These are phyloP conservation scores for Reticulitermes lucifugus DNA, from an alignment of 2,888 invertebrate genomes.

Conservation along the genomic window DNA sequence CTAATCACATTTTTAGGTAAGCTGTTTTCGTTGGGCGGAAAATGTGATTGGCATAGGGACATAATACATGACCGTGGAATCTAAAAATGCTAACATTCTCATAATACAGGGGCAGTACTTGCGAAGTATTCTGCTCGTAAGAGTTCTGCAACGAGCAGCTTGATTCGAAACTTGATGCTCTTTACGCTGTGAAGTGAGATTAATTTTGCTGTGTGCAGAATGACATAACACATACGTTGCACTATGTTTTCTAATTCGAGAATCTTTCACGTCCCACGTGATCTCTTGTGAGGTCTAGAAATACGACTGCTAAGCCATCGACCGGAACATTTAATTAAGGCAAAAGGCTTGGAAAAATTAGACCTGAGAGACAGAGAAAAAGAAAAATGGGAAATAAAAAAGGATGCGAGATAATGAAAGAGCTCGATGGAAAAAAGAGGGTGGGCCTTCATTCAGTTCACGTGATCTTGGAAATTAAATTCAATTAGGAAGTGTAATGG, in stretches of 20 bases:
- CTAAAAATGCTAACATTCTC: too few species aligned
- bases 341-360: constrained; percentile 43
- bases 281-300: neutral
- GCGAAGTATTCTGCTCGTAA: too few species aligned
- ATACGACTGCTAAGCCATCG: constrained; percentile 29
- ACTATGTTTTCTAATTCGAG: neutral
- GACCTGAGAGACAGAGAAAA: constrained; percentile 41
- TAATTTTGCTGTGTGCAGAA: too few species aligned
- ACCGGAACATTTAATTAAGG: constrained; percentile 52
- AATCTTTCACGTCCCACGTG: neutral
- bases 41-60: too few species aligned
- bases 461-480: constrained; percentile 47
- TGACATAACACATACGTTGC: neutral
- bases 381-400: neutral
- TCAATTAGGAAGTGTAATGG: constrained; percentile 50
- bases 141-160: too few species aligned
- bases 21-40: too few species aligned
- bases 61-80: too few species aligned
- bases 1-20: too few species aligned
- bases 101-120: too few species aligned
- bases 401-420: constrained; percentile 22
- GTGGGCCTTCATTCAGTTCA: constrained; percentile 45
- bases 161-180: too few species aligned
- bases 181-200: too few species aligned
- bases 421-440: neutral